A percentile compares a stretch with the other conserved stretches of the same genome.
Conservation (phyloP, 2,113 vertebrate species). For the Peromyscus leucopus region DNA sequence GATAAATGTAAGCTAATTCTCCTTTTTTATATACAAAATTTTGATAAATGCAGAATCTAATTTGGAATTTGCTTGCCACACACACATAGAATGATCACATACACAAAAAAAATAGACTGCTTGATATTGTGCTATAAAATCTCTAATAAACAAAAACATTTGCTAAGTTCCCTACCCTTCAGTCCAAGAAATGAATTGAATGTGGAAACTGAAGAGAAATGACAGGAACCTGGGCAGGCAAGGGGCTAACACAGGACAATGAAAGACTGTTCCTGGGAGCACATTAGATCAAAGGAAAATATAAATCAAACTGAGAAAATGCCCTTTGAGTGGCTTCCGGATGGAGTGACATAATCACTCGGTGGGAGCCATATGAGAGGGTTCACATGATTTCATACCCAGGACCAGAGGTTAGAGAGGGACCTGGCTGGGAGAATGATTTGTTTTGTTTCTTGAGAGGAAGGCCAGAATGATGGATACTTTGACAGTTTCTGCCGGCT, state of each 20-base stretch:
- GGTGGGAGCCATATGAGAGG: conserved; percentile 79
- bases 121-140: neutral
- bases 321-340: conserved; percentile 77
- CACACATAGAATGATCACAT: neutral
- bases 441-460: conserved; percentile 86
- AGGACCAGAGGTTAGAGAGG: conserved; percentile 77
- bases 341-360: conserved; percentile 69
- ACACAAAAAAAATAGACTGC: neutral
- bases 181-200: conserved; percentile 37
- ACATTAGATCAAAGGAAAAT: conserved; percentile 79
- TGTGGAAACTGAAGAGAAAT: neutral
- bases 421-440: conserved; percentile 81
- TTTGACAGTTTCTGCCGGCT: conserved; percentile 83
- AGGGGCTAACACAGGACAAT: conserved; percentile 17
- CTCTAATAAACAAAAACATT: conserved; percentile 28
- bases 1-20: neutral
- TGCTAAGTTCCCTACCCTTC: neutral
- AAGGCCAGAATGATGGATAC: conserved; percentile 72
- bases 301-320: conserved; percentile 83
- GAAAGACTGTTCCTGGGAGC: conserved; percentile 30
- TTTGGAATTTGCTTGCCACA: neutral
- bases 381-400: conserved; percentile 82
- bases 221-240: neutral
- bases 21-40: neutral
- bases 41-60: conserved; percentile 27